Conservation (phyloP, 2,797 vertebrate species). For the Emydoidea blandingii region DNA sequence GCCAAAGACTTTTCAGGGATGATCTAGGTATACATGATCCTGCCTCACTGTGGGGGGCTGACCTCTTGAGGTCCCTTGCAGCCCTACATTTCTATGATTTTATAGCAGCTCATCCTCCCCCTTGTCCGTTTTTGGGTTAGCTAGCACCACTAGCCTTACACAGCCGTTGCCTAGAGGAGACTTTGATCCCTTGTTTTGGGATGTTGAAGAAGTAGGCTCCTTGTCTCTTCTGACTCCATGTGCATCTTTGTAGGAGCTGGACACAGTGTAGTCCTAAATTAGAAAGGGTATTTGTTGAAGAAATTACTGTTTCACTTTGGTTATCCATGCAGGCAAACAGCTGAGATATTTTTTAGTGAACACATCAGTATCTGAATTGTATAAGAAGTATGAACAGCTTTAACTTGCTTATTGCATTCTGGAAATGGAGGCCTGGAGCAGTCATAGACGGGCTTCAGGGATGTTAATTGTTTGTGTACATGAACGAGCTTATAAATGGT, state of each 20-base stretch:
- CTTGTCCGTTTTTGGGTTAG: background rate
- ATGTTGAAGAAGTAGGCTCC: background rate
- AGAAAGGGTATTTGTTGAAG: constrained; percentile 8
- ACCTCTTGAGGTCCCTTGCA: background rate
- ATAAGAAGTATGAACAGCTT: constrained; percentile 65
- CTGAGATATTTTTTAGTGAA: constrained; percentile 19
- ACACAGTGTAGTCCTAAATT: background rate
- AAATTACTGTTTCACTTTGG: background rate
- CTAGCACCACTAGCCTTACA: background rate
- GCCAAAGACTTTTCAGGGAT: background rate
- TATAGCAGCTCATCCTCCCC: background rate
- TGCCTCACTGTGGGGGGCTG: background rate
- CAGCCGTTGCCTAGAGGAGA: background rate
- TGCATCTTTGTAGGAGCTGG: background rate
- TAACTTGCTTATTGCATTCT: constrained; percentile 46
- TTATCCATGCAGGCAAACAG: background rate
- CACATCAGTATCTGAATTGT: constrained; percentile 30
- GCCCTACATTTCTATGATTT: background rate
- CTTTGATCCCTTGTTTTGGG: background rate
- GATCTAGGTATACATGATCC: background rate
- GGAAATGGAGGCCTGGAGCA: constrained; percentile 54
- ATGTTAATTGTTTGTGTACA: constrained; percentile 66
- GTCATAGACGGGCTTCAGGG: constrained; percentile 51
- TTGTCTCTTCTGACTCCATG: background rate
- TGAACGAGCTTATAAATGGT: constrained; percentile 68